Evolutionary conservation across 2,113 vertebrate species (phyloP).

Genomic region (Bubo scandiacus): DNA sequence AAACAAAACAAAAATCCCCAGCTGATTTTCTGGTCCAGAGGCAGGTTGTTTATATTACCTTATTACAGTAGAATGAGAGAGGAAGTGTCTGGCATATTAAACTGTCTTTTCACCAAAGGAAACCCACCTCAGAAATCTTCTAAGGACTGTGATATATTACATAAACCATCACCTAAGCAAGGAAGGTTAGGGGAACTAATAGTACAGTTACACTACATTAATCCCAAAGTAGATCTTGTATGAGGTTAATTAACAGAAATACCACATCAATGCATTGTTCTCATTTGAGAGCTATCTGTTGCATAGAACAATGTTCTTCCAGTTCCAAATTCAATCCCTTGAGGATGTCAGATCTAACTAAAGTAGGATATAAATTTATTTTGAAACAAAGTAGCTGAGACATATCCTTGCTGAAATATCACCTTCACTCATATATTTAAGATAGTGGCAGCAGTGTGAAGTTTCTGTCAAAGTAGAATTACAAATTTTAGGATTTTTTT

Average conservation of each 20-base stretch:
- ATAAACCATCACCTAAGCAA: not conserved
- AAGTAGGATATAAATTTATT: not conserved
- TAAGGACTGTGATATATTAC: not conserved
- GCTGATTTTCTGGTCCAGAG: not conserved
- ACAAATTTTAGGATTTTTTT: not conserved
- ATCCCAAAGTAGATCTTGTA: not conserved
- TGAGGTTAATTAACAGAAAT: conserved; percentile 22
- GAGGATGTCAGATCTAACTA: not conserved
- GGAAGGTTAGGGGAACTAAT: not conserved
- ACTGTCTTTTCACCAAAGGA: not conserved
- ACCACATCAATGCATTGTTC: not conserved
- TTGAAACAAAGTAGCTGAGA: not conserved
- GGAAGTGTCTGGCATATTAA: not conserved
- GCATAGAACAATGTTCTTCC: not conserved
- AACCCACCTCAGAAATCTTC: not conserved
- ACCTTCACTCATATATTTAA: not conserved
- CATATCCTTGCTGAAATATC: not conserved
- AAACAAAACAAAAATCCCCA: not conserved
- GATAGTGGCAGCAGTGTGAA: not conserved
- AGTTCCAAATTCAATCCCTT: not conserved
- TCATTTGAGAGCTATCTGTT: not conserved
- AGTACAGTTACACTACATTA: not conserved
- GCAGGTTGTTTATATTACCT: not conserved
- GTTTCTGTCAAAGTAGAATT: not conserved
- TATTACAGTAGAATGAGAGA: not conserved